These are phyloP conservation scores for Tinea pellionella DNA, from an alignment of 2,888 invertebrate genomes.

Conservation along the genomic window DNA sequence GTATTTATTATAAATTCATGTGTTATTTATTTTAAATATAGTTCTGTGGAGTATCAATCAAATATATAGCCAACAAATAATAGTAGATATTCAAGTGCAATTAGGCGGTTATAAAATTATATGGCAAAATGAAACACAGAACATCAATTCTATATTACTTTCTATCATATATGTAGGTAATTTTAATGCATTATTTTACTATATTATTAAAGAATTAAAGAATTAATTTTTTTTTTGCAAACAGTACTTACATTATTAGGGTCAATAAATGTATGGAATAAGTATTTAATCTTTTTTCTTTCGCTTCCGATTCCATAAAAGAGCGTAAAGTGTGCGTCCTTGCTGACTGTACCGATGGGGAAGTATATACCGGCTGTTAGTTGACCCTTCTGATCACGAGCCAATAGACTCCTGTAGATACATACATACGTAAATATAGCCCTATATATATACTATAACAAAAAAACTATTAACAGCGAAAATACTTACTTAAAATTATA, in stretches of 20 bases:
- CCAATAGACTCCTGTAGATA: conserved; percentile 75
- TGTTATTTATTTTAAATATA: too few relatives aligned
- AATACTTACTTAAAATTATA: conserved; percentile 77
- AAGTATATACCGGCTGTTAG: conserved; percentile 88
- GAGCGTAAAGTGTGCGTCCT: conserved; percentile 77
- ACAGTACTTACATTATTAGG: conserved; percentile 23
- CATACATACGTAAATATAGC: background rate
- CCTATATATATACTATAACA: background rate
- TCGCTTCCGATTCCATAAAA: conserved; percentile 80
- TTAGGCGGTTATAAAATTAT: too few relatives aligned
- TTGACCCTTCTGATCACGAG: conserved; percentile 86
- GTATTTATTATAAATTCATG: too few relatives aligned
- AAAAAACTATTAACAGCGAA: background rate
- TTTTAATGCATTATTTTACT: too few relatives aligned
- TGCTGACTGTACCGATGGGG: conserved; percentile 69
- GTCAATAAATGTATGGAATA: conserved; percentile 76
- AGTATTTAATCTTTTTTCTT: conserved; percentile 78
- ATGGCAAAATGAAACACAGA: too few relatives aligned
- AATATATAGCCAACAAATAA: too few relatives aligned
- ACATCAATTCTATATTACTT: too few relatives aligned
- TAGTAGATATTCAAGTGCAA: too few relatives aligned
- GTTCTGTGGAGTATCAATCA: too few relatives aligned
- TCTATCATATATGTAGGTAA: too few relatives aligned
- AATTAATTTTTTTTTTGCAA: too few relatives aligned
- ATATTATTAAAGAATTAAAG: too few relatives aligned